Conservation (phyloP, 1,140 invertebrate species). For the Nylanderia fulva region DNA sequence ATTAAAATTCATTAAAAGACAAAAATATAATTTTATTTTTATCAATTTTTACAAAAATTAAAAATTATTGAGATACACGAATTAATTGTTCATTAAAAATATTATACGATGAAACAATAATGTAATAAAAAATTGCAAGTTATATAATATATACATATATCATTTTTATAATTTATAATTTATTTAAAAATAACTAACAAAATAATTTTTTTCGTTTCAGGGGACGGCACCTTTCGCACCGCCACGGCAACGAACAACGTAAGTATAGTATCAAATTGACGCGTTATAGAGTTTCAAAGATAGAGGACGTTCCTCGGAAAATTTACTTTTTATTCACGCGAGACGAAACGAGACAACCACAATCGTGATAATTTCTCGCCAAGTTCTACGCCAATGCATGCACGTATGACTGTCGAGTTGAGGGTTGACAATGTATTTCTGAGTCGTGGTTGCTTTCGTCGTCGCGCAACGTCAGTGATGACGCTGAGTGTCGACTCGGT, state of each 20-base stretch:
- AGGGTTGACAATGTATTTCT: constrained; percentile 77
- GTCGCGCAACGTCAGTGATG: constrained; percentile 66
- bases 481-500: constrained; percentile 50
- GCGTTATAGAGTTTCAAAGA: background rate
- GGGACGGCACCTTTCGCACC: constrained; percentile 81
- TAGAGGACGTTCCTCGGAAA: background rate
- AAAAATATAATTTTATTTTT: background rate
- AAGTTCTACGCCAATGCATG: constrained; percentile 75
- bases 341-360: constrained; percentile 18
- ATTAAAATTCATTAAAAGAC: background rate
- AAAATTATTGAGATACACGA: background rate
- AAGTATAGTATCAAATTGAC: constrained; percentile 72
- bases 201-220: constrained; percentile 78
- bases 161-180: background rate
- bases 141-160: background rate
- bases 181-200: background rate
- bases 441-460: constrained; percentile 57
- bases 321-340: constrained; percentile 13
- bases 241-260: constrained; percentile 82
- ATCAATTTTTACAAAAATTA: background rate
- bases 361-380: constrained; percentile 60
- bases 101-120: background rate
- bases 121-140: background rate
- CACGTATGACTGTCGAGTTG: constrained; percentile 69
- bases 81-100: background rate